These are phyloP conservation scores for Apteryx owenii DNA, from an alignment of 2,113 vertebrate genomes.

Conservation along the genomic window DNA sequence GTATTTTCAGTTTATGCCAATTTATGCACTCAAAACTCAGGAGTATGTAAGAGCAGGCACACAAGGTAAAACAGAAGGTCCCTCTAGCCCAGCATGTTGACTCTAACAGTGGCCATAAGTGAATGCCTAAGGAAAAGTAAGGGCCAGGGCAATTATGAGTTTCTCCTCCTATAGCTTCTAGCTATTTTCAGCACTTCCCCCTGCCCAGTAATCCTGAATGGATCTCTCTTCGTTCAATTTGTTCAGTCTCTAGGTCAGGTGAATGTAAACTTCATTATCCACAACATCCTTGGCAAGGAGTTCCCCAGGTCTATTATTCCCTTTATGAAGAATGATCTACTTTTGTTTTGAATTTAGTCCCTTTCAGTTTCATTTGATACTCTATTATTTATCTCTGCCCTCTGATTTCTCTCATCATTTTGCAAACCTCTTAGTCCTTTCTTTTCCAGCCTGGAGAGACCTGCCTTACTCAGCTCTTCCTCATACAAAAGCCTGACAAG, in stretches of 20 bases:
- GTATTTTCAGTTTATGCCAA: not conserved
- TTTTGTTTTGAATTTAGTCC: not conserved
- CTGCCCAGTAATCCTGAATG: fast-evolving
- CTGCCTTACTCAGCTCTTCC: not conserved
- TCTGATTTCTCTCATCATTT: not conserved
- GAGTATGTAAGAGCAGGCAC: not conserved
- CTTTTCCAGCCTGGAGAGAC: not conserved
- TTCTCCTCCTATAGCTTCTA: not conserved
- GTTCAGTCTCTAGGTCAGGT: not conserved
- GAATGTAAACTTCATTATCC: not conserved
- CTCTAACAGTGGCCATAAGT: not conserved
- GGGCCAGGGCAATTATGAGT: not conserved
- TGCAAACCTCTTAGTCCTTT: not conserved
- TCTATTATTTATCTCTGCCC: not conserved
- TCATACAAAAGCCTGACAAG: not conserved
- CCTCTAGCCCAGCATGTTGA: not conserved
- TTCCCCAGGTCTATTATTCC: not conserved
- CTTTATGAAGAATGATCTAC: not conserved
- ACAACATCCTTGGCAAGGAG: not conserved
- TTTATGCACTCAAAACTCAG: not conserved
- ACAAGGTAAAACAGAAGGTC: not conserved
- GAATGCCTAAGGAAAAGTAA: not conserved
- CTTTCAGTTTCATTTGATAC: not conserved
- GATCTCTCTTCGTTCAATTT: not conserved
- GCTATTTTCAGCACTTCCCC: not conserved